Conservation (phyloP, 2,113 vertebrate species). For the Callopanchax toddi region DNA sequence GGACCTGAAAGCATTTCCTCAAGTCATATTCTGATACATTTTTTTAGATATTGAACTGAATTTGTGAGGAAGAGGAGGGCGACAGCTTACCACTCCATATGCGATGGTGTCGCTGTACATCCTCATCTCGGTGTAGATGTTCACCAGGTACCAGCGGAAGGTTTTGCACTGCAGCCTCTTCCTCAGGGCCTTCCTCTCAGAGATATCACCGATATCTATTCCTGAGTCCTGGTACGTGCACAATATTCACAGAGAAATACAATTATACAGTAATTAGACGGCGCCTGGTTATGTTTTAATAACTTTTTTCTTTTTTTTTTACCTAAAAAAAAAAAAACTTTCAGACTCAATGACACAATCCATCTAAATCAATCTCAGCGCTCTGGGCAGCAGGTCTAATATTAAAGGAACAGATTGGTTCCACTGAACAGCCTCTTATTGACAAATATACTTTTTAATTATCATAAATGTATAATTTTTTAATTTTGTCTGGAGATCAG, state of each 20-base stretch:
- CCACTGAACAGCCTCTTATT: no score
- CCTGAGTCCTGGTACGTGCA: slow-evolving; percentile 86
- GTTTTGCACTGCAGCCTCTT: slow-evolving; percentile 97
- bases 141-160: slow-evolving; percentile 98
- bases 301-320: no score
- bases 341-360: no score
- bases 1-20: slow-evolving; percentile 48
- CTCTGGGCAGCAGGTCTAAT: no score
- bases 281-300: no score
- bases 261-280: slow-evolving; percentile 1
- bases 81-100: slow-evolving; percentile 90
- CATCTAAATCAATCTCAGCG: no score
- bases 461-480: no score
- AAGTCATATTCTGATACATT: slow-evolving; percentile 27
- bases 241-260: slow-evolving; percentile 1
- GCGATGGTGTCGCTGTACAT: slow-evolving; percentile 94
- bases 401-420: no score
- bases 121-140: slow-evolving; percentile 97
- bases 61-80: slow-evolving; percentile 21
- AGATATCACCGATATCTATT: slow-evolving; percentile 96
- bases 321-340: no score
- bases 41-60: slow-evolving; percentile 25
- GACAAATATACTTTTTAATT: no score
- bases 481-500: no score
- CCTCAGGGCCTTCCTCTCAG: slow-evolving; percentile 91